Evolutionary conservation across 2,888 invertebrate genomes (phyloP), one percentile per base, ranked within the genome.

Genomic region (Epicampocera succincta): DNA sequence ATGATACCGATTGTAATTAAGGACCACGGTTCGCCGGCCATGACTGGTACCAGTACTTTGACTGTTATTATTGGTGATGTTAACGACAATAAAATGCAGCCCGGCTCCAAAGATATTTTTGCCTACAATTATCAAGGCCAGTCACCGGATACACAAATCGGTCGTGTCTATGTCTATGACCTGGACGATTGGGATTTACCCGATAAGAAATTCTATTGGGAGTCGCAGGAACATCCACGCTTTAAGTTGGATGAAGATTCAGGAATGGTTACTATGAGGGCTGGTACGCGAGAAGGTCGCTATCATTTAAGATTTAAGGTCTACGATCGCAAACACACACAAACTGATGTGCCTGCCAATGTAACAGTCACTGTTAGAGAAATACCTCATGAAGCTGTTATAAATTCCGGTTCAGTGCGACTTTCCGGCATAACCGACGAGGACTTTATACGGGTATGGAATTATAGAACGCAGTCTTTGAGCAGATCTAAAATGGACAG

Each of bases 41-140:
- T 98, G 96, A 97, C 97, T 15, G 98, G 98, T 84, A 98, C 98
- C 11, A 97, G 97, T 88, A 98, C 98, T 0, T 92, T 99, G 44
- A 98, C 98, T 0, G 97, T 99, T 29, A 97, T 98, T 63, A 99
- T 99, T 86, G 99, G 99, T 21, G 99, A 99, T 91, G 96, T 97
- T 21, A 99, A 99, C 91, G 99, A 99, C 90, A 99, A 99, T 91
- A 97, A 98, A 92, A 99, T 99, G 97, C 97, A 97, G 89, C 97
- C 99, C 0, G 99, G 99, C 1, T 95, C 96, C 4, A 99, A 99
- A 92, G 96, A 98, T 85, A 98, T 99, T 87, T 96, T 98, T 89
- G 98, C 99, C 2, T 99, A 99, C 91, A 99, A 98, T 91, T 99
- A 99, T 87, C 94, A 96, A 93, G 96, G 97, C 13, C 95, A 96